Conservation (phyloP, 2,113 vertebrate genomes). For the Misgurnus anguillicaudatus region DNA sequence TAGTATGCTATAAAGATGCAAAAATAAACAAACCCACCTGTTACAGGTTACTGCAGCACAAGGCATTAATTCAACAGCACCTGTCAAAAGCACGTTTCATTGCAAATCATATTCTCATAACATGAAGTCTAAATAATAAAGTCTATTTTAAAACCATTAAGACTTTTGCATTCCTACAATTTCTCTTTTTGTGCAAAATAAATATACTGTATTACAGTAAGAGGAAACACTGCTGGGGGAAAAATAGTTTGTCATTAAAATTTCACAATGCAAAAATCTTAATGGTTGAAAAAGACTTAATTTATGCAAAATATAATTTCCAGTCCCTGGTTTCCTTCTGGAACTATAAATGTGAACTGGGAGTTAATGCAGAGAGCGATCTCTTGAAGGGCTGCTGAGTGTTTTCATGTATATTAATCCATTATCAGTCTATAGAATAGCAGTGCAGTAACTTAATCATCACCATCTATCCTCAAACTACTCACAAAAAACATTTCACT, state of each 20-base stretch:
- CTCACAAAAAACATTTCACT: not conserved
- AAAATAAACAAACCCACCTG: not conserved
- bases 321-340: not conserved
- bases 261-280: not conserved
- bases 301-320: not conserved
- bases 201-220: not conserved
- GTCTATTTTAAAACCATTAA: too few species aligned
- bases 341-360: not conserved
- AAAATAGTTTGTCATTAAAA: not conserved
- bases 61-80: not conserved
- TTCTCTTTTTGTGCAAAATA: not conserved
- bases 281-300: not conserved
- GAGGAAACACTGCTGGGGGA: too few species aligned
- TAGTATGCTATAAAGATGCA: not conserved
- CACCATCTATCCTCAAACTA: not conserved
- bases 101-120: not conserved
- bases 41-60: not conserved
- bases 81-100: not conserved
- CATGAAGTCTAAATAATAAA: too few species aligned
- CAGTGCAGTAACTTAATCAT: conserved; percentile 14
- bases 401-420: conserved; percentile 15
- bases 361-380: not conserved
- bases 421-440: conserved; percentile 17
- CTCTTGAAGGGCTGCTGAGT: conserved; percentile 30
- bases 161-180: too few species aligned